Evolutionary conservation across 92 coral and sea anemone species (phyloP), one percentile per base, ranked within the genome.

Genomic region (Parazoanthus atlanticus): DNA sequence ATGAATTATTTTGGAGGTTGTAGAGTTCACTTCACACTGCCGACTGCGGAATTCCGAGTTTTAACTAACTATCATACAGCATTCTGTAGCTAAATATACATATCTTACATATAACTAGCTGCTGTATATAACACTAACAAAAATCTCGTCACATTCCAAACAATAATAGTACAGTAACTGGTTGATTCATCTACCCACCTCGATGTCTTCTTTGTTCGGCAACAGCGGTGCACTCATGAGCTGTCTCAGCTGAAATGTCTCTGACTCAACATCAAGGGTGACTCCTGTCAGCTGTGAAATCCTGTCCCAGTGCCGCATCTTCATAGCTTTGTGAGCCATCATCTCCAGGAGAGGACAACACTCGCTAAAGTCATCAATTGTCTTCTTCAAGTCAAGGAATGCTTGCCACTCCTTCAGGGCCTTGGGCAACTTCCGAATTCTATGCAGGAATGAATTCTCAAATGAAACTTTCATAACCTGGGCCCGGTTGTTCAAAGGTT

Each of bases 251-350:
- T 96, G 98, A 87, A 97, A 97, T 1, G 98, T 94, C 88, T 97
- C 99, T 15, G 99, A 97, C 74, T 97, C 99, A 13, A 97, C 99
- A 73, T 97, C 99, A 61, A 97, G 87, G 5, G 98, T 91, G 32
- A 96, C 98, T 33, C 92, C 94, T 25, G 93, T 89, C 36, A 95
- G 88, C 85, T 93, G 90, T 17, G 99, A 91, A 89, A 97, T 97
- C 54, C 99, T 86, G 46, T 95, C 99, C 99, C 99, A 97, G 85
- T 97, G 99, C 8, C 99, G 91, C 65, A 78, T 90, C 85, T 95
- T 97, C 99, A 97, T 97, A 19, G 99, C 99, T 82, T 97, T 97
- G 92, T 97, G 95, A 5, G 99, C 99, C 99, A 97, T 97, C 99
- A 97, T 97, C 78, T 97, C 99, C 85, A 97, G 94, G 10, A 97